Evolutionary conservation across 37 sponge, comb jelly and placozoan genomes (phyloP).

Genomic region (Axinella damicornis): DNA sequence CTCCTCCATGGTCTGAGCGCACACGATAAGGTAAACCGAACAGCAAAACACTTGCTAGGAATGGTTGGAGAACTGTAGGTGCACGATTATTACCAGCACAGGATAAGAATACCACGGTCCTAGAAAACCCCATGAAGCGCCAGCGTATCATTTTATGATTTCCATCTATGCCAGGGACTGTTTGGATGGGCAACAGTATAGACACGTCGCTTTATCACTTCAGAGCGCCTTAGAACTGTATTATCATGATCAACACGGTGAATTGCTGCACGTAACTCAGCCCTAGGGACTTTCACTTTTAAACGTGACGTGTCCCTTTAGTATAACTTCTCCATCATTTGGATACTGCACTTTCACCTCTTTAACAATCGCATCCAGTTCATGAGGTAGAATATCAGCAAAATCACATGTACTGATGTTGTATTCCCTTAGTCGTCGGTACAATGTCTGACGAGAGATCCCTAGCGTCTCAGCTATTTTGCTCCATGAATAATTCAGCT

Average conservation of each 20-base stretch:
- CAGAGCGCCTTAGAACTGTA: constrained; percentile 9
- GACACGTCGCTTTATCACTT: too few relatives aligned
- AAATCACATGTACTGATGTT: constrained; percentile 1
- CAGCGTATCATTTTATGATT: constrained; percentile 61
- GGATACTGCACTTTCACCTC: constrained; percentile 13
- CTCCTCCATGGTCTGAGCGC: too few relatives aligned
- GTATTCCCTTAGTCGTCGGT: constrained; percentile 14
- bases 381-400: not conserved
- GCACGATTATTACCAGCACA: too few relatives aligned
- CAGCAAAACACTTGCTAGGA: too few relatives aligned
- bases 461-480: constrained; percentile 12
- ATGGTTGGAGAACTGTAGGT: too few relatives aligned
- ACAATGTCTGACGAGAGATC: constrained; percentile 25
- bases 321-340: constrained; percentile 47
- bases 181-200: constrained; percentile 38
- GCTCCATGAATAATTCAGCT: not conserved
- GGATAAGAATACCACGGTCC: too few relatives aligned
- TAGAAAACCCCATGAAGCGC: too few relatives aligned
- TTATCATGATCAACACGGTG: constrained; percentile 55
- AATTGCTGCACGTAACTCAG: constrained; percentile 31
- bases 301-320: constrained; percentile 4
- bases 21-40: too few relatives aligned
- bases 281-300: constrained; percentile 27
- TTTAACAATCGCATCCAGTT: constrained; percentile 10
- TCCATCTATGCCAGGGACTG: constrained; percentile 48